These are phyloP conservation scores for Agapetus fuscipes DNA, from an alignment of 2,888 invertebrate species.

Conservation along the genomic window DNA sequence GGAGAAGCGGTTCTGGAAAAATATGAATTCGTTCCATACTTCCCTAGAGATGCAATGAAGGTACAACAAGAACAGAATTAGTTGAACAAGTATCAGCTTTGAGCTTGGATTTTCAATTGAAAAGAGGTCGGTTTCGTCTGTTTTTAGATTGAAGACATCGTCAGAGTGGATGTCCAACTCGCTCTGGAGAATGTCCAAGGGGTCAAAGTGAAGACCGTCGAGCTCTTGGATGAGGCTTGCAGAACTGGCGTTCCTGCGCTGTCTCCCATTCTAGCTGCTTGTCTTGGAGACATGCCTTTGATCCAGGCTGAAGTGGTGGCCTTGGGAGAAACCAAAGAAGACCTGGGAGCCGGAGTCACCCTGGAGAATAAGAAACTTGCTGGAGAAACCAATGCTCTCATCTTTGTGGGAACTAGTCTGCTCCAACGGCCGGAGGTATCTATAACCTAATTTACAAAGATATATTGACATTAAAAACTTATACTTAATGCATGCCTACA, in stretches of 20 bases:
- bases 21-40: conserved; percentile 62
- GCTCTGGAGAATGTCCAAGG: conserved; percentile 60
- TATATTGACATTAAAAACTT: too few species aligned
- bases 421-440: conserved; percentile 41
- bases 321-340: conserved; percentile 36
- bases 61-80: conserved; percentile 23
- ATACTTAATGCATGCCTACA: too few species aligned
- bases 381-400: conserved; percentile 41
- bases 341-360: conserved; percentile 42
- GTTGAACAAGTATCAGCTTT: background rate
- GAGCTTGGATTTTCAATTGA: background rate
- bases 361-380: conserved; percentile 52
- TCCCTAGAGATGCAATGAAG: conserved; percentile 34
- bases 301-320: conserved; percentile 57
- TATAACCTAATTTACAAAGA: too few species aligned
- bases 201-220: conserved; percentile 51
- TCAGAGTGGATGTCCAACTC: conserved; percentile 56
- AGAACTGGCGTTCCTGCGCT: conserved; percentile 39
- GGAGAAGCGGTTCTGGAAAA: conserved; percentile 70
- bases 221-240: conserved; percentile 44
- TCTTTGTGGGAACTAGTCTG: conserved; percentile 45
- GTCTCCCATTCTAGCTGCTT: conserved; percentile 45
- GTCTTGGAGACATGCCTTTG: conserved; percentile 58
- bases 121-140: background rate
- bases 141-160: conserved; percentile 39